Evolutionary conservation across 2,797 vertebrate genomes (phyloP).

Genomic region (Amphiprion clarkii): DNA sequence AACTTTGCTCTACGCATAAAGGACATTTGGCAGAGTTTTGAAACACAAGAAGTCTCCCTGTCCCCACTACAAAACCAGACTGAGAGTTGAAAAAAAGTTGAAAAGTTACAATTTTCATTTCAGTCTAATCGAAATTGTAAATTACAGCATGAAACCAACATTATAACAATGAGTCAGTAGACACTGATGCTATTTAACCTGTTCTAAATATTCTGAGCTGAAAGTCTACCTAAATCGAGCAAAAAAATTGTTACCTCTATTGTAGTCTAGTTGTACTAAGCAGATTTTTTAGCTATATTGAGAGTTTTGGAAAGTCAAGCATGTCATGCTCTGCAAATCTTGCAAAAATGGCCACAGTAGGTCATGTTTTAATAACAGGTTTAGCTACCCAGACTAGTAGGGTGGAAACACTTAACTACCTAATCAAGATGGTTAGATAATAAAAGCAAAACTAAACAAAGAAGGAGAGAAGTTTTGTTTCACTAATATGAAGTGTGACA

Average conservation of each 20-base stretch:
- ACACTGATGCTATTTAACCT: no score
- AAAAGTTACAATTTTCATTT: no score
- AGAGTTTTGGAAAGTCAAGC: neutral
- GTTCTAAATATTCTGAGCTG: no score
- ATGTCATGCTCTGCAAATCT: neutral
- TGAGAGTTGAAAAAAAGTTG: no score
- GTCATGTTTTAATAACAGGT: conserved; percentile 4
- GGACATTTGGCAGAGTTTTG: no score
- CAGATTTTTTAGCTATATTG: neutral
- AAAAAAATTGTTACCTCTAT: neutral
- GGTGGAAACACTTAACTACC: conserved; percentile 5
- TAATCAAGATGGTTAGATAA: conserved; percentile 13
- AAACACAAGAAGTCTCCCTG: no score
- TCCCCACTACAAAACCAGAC: no score
- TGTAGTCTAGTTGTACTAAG: neutral
- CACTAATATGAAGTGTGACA: conserved; percentile 1
- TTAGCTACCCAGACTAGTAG: neutral
- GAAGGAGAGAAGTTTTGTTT: neutral
- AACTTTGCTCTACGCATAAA: no score
- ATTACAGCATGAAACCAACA: no score
- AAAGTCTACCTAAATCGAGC: no score
- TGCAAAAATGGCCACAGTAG: neutral
- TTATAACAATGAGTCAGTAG: no score
- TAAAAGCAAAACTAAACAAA: conserved; percentile 7
- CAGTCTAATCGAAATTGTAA: no score